Evolutionary conservation across 2,888 invertebrate genomes (phyloP).

Genomic region (Corbicula japonica): DNA sequence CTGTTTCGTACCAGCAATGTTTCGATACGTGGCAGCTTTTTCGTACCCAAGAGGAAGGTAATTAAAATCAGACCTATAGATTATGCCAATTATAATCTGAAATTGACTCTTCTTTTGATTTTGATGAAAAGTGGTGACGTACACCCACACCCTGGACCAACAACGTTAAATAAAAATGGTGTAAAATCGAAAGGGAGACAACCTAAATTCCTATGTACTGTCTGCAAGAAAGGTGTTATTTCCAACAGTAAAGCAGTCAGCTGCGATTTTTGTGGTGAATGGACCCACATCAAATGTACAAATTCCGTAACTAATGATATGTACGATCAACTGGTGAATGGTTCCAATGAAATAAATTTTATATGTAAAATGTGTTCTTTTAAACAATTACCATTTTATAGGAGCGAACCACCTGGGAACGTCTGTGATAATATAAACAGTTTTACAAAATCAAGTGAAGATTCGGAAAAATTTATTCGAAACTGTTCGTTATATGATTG

Average conservation of each 20-base stretch:
- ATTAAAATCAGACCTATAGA: not conserved
- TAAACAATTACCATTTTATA: no score
- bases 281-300: no score
- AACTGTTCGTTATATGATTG: no score
- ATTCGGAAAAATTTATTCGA: no score
- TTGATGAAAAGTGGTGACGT: not conserved
- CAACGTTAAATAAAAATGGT: not conserved
- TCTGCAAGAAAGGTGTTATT: no score
- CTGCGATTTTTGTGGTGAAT: no score
- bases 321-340: not conserved
- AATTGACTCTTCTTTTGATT: not conserved
- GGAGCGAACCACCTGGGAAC: no score
- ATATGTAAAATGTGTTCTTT: no score
- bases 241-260: no score
- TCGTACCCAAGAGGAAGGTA: not conserved
- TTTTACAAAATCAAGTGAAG: no score
- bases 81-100: not conserved
- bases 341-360: not conserved
- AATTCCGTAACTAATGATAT: no score
- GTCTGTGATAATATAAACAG: no score
- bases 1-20: not conserved
- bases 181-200: not conserved
- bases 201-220: not conserved
- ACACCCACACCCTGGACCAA: not conserved
- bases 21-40: not conserved